Evolutionary conservation across 2,888 invertebrate species (phyloP).

Genomic region (Cheilosia grossa): DNA sequence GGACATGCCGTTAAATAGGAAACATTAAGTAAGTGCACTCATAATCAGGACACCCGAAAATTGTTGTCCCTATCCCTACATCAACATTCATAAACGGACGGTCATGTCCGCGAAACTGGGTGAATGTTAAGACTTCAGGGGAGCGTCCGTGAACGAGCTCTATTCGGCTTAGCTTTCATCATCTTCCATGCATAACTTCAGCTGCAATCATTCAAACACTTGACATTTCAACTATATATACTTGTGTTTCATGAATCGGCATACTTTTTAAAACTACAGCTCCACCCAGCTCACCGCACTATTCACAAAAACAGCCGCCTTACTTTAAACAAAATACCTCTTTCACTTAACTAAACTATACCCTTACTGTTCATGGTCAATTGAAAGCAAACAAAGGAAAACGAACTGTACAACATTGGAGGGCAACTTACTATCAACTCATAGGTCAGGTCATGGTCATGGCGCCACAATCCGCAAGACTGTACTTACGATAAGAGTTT

Average conservation of each 20-base stretch:
- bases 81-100: too few relatives aligned
- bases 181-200: background rate
- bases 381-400: slow-evolving; percentile 12
- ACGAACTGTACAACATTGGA: background rate
- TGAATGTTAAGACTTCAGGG: too few relatives aligned
- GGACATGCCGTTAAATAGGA: too few relatives aligned
- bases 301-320: too few relatives aligned
- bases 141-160: too few relatives aligned
- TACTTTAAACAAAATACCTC: slow-evolving; percentile 1
- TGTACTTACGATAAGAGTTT: background rate
- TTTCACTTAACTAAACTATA: slow-evolving; percentile 2
- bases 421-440: background rate
- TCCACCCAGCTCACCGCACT: background rate
- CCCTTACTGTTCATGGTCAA: slow-evolving; percentile 10
- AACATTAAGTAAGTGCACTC: too few relatives aligned
- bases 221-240: background rate
- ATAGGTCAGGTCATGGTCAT: slow-evolving; percentile 53
- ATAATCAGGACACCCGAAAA: too few relatives aligned
- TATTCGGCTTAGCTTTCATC: too few relatives aligned
- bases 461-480: background rate
- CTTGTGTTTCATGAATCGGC: background rate
- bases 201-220: background rate
- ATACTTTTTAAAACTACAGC: background rate
- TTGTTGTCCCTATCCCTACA: too few relatives aligned
- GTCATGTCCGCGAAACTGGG: too few relatives aligned